Conservation (phyloP, 2,113 vertebrate species). For the Ramphastos sulfuratus region DNA sequence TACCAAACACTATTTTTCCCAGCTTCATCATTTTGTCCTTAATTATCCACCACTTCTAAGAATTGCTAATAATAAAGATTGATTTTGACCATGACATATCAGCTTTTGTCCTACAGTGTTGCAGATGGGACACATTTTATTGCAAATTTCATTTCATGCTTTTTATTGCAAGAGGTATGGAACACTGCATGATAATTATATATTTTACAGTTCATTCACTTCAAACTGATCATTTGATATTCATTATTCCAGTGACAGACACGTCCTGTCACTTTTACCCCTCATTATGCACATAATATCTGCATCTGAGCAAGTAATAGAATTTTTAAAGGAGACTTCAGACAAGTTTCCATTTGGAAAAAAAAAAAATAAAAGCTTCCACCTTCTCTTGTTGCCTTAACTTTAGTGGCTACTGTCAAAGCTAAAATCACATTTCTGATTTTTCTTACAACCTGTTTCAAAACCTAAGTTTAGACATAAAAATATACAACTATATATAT, state of each 20-base stretch:
- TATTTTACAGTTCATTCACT: constrained; percentile 72
- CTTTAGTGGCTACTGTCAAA: neutral
- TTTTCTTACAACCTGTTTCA: neutral
- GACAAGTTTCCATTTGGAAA: neutral
- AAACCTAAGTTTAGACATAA: constrained; percentile 5
- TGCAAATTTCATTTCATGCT: constrained; percentile 67
- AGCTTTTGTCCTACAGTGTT: constrained; percentile 49
- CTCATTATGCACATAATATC: constrained; percentile 21
- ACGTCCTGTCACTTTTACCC: constrained; percentile 10
- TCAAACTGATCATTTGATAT: constrained; percentile 60
- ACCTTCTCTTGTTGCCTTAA: neutral
- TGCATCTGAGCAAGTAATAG: constrained; percentile 2
- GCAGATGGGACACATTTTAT: constrained; percentile 55
- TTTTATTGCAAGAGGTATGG: constrained; percentile 66
- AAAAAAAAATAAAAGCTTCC: neutral
- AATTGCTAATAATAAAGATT: constrained; percentile 40
- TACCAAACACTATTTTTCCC: neutral
- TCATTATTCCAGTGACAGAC: constrained; percentile 56
- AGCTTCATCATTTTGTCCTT: neutral
- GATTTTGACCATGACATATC: constrained; percentile 31
- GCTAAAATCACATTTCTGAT: constrained; percentile 28
- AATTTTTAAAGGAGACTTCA: constrained; percentile 1
- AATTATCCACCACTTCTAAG: neutral
- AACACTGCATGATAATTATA: constrained; percentile 63
- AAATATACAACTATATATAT: constrained; percentile 56